Conservation (phyloP, 2,113 vertebrate genomes). For the Myanophis thanlyinensis region DNA sequence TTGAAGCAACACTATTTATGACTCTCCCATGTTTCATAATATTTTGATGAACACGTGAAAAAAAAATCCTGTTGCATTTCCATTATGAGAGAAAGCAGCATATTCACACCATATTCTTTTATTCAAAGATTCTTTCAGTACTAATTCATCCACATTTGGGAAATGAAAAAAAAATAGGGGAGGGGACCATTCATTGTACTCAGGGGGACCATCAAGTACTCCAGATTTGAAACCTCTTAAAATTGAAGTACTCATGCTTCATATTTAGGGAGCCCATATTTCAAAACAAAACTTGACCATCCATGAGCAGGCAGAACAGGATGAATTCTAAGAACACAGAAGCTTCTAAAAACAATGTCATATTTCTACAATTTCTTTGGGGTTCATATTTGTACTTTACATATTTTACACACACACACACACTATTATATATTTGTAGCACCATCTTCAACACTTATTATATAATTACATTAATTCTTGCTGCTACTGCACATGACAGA, state of each 20-base stretch:
- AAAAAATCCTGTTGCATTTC: not conserved
- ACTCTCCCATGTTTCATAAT: not conserved
- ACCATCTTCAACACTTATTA: not conserved
- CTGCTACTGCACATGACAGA: not conserved
- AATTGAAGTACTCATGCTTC: not conserved
- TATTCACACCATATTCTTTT: not conserved
- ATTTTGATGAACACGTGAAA: not conserved
- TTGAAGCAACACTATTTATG: not conserved
- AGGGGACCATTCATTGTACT: not conserved
- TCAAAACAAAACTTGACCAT: not conserved
- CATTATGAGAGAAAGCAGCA: not conserved
- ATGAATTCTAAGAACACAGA: no score
- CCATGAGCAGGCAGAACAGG: not conserved
- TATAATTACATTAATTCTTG: conserved; percentile 1
- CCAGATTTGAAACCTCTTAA: not conserved
- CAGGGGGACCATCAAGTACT: no score
- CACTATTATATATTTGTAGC: not conserved
- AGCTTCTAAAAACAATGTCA: not conserved
- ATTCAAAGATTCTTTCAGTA: not conserved
- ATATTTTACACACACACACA: not conserved
- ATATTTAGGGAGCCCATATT: not conserved
- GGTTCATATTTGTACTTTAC: not conserved
- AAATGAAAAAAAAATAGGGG: not conserved
- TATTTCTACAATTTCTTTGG: conserved; percentile 13
- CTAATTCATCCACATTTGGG: not conserved